These are phyloP conservation scores for Lacanobia wlatinum DNA, from an alignment of 2,888 invertebrate species.

Conservation along the genomic window DNA sequence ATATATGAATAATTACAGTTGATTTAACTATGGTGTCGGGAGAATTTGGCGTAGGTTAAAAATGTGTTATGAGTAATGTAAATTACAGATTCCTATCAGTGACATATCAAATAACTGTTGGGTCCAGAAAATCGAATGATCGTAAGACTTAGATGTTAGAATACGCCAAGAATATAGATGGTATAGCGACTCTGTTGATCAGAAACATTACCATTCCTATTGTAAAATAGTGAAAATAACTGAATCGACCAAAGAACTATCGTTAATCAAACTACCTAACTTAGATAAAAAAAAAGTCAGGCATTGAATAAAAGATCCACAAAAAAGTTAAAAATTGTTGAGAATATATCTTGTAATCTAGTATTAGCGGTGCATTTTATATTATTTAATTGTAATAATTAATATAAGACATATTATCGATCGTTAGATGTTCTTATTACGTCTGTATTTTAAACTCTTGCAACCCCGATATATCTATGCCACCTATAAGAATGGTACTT, in stretches of 20 bases:
- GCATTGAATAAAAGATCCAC: slow-evolving; percentile 69
- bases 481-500: slow-evolving; percentile 55
- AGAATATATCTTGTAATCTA: slow-evolving; percentile 79
- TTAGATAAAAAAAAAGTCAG: slow-evolving; percentile 17
- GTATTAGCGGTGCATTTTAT: slow-evolving; percentile 88
- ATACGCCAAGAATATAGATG: slow-evolving; percentile 45
- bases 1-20: neutral
- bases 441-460: slow-evolving; percentile 70
- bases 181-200: slow-evolving; percentile 22
- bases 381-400: slow-evolving; percentile 67
- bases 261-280: slow-evolving; percentile 16
- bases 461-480: slow-evolving; percentile 64
- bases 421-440: slow-evolving; percentile 72
- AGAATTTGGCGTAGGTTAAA: slow-evolving; percentile 32
- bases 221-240: slow-evolving; percentile 28
- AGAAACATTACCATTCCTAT: slow-evolving; percentile 30
- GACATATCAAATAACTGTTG: slow-evolving; percentile 66
- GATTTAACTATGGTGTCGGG: slow-evolving; percentile 4
- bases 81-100: slow-evolving; percentile 62
- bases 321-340: slow-evolving; percentile 73
- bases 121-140: slow-evolving; percentile 63
- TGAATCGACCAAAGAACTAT: slow-evolving; percentile 43
- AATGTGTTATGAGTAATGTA: slow-evolving; percentile 35
- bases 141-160: slow-evolving; percentile 55
- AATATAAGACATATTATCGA: slow-evolving; percentile 66